Percentiles rank a stretch among this genome's conserved stretches.
Evolutionary conservation across 2,797 vertebrate species (phyloP).

Genomic region (Corythornis leucogaster): DNA sequence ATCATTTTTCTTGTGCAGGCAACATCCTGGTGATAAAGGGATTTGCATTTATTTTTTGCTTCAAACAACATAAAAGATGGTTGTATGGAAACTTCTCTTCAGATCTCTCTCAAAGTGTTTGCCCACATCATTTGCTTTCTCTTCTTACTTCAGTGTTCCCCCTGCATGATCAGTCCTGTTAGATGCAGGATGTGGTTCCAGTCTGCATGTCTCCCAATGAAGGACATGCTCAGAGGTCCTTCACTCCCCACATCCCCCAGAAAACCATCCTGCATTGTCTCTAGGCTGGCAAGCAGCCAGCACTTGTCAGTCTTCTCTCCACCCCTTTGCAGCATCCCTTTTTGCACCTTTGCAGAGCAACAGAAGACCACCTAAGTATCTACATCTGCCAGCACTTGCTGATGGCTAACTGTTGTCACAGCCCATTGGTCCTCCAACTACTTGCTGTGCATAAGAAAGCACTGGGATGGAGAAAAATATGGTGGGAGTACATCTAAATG

Average conservation of each 20-base stretch:
- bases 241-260: too few relatives aligned
- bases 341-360: too few relatives aligned
- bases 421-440: not conserved
- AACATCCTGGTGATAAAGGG: not conserved
- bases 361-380: not conserved
- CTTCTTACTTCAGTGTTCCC: too few relatives aligned
- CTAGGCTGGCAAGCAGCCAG: too few relatives aligned
- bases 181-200: too few relatives aligned
- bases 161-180: too few relatives aligned
- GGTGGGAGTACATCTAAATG: not conserved
- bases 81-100: not conserved
- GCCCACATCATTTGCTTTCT: too few relatives aligned
- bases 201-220: too few relatives aligned
- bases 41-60: not conserved
- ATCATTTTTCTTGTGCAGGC: not conserved
- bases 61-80: not conserved
- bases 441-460: not conserved
- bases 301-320: too few relatives aligned
- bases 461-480: not conserved
- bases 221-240: too few relatives aligned
- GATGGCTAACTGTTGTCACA: not conserved
- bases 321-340: not conserved
- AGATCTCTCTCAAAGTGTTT: too few relatives aligned
- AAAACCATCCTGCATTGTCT: too few relatives aligned
- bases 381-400: not conserved